phyloP scores from a whole-genome alignment of 1,140 invertebrate species.

The Batillaria attramentaria region DNA sequence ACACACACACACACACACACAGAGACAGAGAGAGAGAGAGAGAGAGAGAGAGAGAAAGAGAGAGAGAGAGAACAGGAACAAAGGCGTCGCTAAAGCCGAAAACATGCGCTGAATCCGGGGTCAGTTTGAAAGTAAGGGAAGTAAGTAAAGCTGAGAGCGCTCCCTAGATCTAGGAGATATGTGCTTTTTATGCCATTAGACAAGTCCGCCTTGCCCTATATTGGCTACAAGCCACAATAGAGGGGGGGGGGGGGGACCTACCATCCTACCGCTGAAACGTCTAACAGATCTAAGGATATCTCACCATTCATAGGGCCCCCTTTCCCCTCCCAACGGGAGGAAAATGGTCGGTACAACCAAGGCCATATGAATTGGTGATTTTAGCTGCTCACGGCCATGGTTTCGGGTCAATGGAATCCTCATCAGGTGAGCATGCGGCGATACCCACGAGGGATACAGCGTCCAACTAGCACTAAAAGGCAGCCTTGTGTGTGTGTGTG shows the following conservation, averaged over 20 bases:
- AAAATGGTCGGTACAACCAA: not conserved
- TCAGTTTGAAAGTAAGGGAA: not conserved
- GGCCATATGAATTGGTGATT: not conserved
- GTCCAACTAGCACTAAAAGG: too few relatives aligned
- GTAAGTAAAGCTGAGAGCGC: too few relatives aligned
- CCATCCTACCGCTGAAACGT: too few relatives aligned
- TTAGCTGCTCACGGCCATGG: not conserved
- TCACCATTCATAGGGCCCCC: not conserved
- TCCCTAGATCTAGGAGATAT: too few relatives aligned
- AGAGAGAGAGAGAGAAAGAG: not conserved
- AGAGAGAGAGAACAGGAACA: not conserved
- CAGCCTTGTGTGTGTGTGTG: not conserved
- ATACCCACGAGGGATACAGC: too few relatives aligned
- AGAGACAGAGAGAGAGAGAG: not conserved
- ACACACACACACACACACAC: conserved; percentile 5
- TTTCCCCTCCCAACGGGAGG: not conserved
- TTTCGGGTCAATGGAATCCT: not conserved
- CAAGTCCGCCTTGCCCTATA: not conserved
- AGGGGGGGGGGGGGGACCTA: too few relatives aligned
- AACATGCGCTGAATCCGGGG: not conserved
- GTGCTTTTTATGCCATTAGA: not conserved
- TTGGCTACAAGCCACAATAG: not conserved
- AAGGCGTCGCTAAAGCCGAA: not conserved
- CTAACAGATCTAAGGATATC: too few relatives aligned
- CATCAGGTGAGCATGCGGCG: not conserved